These are phyloP conservation scores for Scaptomyza cyrtandrae DNA, from an alignment of 2,888 invertebrate species.

Conservation along the genomic window DNA sequence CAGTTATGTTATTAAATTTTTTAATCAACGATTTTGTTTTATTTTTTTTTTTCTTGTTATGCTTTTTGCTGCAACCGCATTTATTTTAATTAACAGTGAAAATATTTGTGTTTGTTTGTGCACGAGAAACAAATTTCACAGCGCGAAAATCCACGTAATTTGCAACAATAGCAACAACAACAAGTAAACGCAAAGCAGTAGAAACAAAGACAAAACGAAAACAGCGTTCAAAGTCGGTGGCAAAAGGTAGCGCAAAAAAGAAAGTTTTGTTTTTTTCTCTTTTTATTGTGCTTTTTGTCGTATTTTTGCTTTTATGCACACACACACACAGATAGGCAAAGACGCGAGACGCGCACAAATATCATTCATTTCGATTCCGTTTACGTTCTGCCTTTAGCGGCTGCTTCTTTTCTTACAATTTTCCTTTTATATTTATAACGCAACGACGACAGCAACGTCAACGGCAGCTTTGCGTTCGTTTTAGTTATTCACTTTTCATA, in stretches of 20 bases:
- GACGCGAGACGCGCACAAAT: conserved; percentile 51
- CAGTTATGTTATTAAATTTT: conserved; percentile 45
- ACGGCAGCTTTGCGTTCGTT: conserved; percentile 50
- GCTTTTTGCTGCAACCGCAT: conserved; percentile 46
- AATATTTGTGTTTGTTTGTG: conserved; percentile 26
- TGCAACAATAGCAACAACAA: conserved; percentile 50
- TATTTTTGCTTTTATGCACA: conserved; percentile 69
- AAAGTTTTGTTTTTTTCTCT: conserved; percentile 67
- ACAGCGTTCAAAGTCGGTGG: conserved; percentile 53
- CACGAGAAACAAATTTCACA: conserved; percentile 67
- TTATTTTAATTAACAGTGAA: conserved; percentile 71
- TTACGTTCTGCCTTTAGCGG: conserved; percentile 67
- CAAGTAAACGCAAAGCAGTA: conserved; percentile 17
- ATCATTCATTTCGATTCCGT: conserved; percentile 65
- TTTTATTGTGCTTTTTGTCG: conserved; percentile 35
- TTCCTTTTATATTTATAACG: conserved; percentile 51
- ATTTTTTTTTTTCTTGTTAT: conserved; percentile 30
- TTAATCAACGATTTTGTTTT: conserved; percentile 42
- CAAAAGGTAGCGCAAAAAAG: conserved; percentile 78
- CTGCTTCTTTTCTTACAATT: conserved; percentile 45
- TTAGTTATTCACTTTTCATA: conserved; percentile 82
- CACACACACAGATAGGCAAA: conserved; percentile 24
- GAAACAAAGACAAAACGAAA: conserved; percentile 21
- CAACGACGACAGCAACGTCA: conserved; percentile 33
- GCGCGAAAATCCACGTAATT: conserved; percentile 65